Evolutionary conservation across 2,797 vertebrate species (phyloP), one percentile per base, ranked within the genome.

Genomic region (Nyctibius grandis): DNA sequence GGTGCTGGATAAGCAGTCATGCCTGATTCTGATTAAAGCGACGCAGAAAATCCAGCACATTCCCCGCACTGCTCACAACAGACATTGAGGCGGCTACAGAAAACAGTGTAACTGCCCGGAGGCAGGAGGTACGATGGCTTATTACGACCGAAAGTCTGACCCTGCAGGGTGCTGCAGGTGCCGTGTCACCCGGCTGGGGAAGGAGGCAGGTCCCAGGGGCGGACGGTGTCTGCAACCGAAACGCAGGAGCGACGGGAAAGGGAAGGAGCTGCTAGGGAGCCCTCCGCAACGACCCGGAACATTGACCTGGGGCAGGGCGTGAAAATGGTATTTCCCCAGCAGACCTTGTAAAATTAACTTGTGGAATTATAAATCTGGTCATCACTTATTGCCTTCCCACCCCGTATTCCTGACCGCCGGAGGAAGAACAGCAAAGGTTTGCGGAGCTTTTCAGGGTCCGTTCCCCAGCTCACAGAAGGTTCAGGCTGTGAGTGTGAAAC

Each of bases 181-280:
- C 34, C 0, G 1, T 2, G 10, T 80, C 63, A 21, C 63, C 31
- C 60, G 0, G 0, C 18, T 12, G 31, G 47, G 67, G 48, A 33
- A 51, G 68, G 67, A 54, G 5, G 4, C 38, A 17, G 38, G 23
- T 12, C 50, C 25, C 38, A 9, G 11, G 11, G 61, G 38, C 1
- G 4, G 19, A 26, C 48, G 1, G 25, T 13, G 47, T 9, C 38
- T 38, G 75, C 18, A 23, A 13, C 34, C 31, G 48, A 8, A 11
- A 25, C 10, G 48, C 48, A 21, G 61, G 47, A 45, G 11, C 2
- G 51, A 34, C 0, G 2, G 70, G 22, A 59, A 15, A 42, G 36
- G 53, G 61, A 11, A 56, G 6, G 5, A 22, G 40, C 40, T 53
- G 45, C 16, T 38, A 40, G 36, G 48, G 64, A 48, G 26, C 50